A percentile compares a stretch with the other conserved stretches of the same genome.
Evolutionary conservation across 2,113 vertebrate genomes (phyloP).

Genomic region (Halichoerus grypus): DNA sequence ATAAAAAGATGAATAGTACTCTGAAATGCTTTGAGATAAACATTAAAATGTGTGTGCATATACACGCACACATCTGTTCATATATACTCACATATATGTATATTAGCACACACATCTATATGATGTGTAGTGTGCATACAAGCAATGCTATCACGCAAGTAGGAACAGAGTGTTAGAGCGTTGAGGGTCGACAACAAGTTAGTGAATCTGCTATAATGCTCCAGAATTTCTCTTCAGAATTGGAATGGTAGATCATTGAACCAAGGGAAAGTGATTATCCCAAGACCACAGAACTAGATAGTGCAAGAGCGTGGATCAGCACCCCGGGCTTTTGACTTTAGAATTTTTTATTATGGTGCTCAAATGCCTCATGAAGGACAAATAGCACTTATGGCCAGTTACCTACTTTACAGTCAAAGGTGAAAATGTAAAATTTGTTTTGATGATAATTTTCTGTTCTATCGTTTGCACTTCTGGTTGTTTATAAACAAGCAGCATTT

Average conservation of each 20-base stretch:
- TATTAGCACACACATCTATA: not conserved
- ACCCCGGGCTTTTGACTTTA: not conserved
- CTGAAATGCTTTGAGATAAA: slow-evolving; percentile 38
- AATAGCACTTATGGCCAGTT: not conserved
- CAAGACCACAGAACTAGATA: not conserved
- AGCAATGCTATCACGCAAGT: not conserved
- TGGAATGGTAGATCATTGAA: not conserved
- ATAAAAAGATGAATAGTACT: not conserved
- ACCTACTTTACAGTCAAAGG: not conserved
- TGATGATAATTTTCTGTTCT: not conserved
- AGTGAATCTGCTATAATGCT: not conserved
- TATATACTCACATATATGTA: not conserved
- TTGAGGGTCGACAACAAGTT: not conserved
- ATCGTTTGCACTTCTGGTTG: not conserved
- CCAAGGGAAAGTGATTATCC: not conserved
- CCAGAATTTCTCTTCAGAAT: not conserved
- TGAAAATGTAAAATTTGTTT: not conserved
- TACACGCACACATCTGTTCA: not conserved
- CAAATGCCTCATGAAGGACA: not conserved
- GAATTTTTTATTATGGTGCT: not conserved
- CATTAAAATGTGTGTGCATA: not conserved
- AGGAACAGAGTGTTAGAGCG: not conserved
- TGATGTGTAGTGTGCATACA: not conserved
- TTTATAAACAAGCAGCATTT: not conserved
- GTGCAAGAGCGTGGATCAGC: not conserved